A percentile compares a stretch with the other conserved stretches of the same genome.
These are phyloP conservation scores for Eristalinus aeneus DNA, from an alignment of 2,888 invertebrate species.

Conservation along the genomic window DNA sequence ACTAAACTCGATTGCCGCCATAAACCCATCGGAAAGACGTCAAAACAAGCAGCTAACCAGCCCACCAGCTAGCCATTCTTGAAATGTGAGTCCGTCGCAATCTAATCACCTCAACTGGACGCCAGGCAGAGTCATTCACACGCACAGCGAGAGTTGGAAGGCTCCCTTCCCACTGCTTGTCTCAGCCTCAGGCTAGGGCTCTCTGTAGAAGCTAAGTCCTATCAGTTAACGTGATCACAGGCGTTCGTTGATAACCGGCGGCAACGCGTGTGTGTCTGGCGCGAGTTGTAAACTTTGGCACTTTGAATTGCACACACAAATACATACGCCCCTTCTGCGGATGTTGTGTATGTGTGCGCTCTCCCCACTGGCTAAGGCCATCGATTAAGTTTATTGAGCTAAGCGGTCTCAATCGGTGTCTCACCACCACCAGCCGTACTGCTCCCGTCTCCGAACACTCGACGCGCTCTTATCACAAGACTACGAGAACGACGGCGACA, in stretches of 20 bases:
- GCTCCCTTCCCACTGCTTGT: neutral
- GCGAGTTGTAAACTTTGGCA: constrained; percentile 19
- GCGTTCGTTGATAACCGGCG: constrained; percentile 15
- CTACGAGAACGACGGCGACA: constrained; percentile 16
- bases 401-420: no score
- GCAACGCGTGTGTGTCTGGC: neutral
- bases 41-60: neutral
- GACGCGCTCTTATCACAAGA: constrained; percentile 10
- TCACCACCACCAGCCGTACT: no score
- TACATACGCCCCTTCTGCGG: neutral
- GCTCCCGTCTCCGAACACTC: neutral
- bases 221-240: constrained; percentile 20
- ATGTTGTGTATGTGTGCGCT: neutral
- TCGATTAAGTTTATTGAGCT: constrained; percentile 34
- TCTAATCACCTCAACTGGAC: constrained; percentile 6
- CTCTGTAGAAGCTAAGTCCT: neutral
- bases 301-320: neutral
- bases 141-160: no score
- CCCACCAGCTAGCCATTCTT: neutral
- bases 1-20: neutral
- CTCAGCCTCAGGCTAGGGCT: neutral
- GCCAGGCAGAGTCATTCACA: no score
- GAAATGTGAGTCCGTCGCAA: constrained; percentile 15
- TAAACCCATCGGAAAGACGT: neutral
- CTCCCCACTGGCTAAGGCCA: neutral